Evolutionary conservation across 2,888 invertebrate genomes (phyloP), one percentile per base, ranked within the genome.

Genomic region (Timandra comae): DNA sequence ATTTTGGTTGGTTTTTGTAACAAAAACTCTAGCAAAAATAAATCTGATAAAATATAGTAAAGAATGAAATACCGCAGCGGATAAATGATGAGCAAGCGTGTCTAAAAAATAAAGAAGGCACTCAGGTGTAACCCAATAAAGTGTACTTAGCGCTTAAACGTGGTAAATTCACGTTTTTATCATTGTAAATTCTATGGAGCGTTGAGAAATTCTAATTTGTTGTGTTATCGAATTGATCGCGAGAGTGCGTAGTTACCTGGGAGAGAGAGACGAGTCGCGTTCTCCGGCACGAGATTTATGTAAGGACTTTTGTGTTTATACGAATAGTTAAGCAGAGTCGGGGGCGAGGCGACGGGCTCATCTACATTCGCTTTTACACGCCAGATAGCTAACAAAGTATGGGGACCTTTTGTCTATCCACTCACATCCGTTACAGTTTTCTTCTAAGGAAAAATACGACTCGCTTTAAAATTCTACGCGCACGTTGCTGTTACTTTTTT

Each of bases 241-340:
- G 63, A 29, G 62, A 60, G 63, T 67, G 63, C 66, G 72, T 70
- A 64, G 65, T 63, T 64, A 74, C 70, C 70, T 70, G 43, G 43
- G 63, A 78, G 78, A 76, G 43, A 58, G 24, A 9, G 69, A 70
- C 72, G 70, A 69, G 72, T 62, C 59, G 58, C 61, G 72, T 58
- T 63, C 71, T 60, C 63, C 56, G 66, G 65, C 76, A 76, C 74
- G 82, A 85, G 84, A 86, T 86, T 85, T 85, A 85, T 85, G 80
- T 77, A 73, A 75, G 77, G 80, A 86, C 79, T 85, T 84, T 82
- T 79, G 76, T 82, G 78, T 85, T 85, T 82, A 76, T 73, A 75
- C 67, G 71, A 76, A 72, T 77, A 82, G 82, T 85, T 80, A 81
- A 74, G 71, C 67, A 67, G 63, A 58, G 62, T 54, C 48, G 62